Evolutionary conservation across 2,113 vertebrate species (phyloP).

Genomic region (Tiliqua scincoides): DNA sequence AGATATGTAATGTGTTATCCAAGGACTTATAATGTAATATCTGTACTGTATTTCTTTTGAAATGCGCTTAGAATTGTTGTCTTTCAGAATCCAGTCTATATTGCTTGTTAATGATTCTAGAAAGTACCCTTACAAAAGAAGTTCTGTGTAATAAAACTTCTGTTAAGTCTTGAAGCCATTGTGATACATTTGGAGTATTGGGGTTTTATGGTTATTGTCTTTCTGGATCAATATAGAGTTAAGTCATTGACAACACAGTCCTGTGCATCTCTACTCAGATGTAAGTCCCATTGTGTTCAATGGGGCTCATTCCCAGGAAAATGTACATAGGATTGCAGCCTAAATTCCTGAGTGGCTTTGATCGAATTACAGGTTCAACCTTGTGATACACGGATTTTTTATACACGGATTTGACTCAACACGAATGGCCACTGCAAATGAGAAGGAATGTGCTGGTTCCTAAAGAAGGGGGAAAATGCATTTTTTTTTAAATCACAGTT

Average conservation of each 20-base stretch:
- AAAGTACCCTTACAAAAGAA: neutral
- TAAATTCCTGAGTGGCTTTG: neutral
- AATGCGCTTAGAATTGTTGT: neutral
- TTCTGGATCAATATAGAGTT: neutral
- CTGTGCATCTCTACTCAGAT: too few species aligned
- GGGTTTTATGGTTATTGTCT: neutral
- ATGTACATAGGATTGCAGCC: too few species aligned
- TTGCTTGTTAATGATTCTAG: neutral
- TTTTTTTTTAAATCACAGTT: too few species aligned
- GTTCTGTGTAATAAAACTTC: neutral
- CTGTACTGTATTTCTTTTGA: neutral
- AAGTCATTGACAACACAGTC: too few species aligned
- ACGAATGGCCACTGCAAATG: too few species aligned
- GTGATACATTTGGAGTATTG: neutral
- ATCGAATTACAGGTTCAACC: neutral
- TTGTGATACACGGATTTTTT: too few species aligned
- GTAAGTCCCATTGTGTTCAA: too few species aligned
- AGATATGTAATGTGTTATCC: neutral
- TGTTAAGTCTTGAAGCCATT: neutral
- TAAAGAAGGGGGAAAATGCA: too few species aligned
- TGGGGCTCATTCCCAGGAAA: too few species aligned
- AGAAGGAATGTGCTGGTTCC: too few species aligned
- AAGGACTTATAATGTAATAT: neutral
- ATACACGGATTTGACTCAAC: too few species aligned
- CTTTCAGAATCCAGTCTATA: neutral